Evolutionary conservation across 2,888 invertebrate genomes (phyloP), one percentile per base, ranked within the genome.

Genomic region (Cephus pulcher): DNA sequence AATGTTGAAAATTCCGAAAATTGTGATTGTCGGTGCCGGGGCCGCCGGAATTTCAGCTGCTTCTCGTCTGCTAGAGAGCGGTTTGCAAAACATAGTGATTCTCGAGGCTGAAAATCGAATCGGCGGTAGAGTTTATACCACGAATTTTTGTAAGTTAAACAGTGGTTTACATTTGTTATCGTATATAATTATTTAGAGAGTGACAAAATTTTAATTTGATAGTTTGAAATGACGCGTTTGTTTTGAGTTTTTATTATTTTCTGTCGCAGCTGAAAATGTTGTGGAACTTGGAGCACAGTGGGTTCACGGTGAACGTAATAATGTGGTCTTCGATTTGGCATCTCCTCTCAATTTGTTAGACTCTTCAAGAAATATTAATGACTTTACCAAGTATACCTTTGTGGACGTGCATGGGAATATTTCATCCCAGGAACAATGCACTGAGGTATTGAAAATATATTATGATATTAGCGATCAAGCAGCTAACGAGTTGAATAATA

Each of bases 281-380:
- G 92, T 96, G 9, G 96, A 97, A 88, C 87, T 96, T 75, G 96
- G 96, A 0, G 96, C 96, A 74, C 96, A 96, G 84, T 97, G 96
- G 96, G 95, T 95, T 78, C 95, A 96, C 84, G 96, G 96, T 0
- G 95, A 96, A 88, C 92, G 93, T 87, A 93, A 92, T 74, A 95
- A 95, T 90, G 85, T 93, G 34, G 93, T 95, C 0, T 95, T 92
- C 84, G 92, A 94, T 71, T 87, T 94, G 75, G 94, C 94, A 0
- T 83, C 82, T 1, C 84, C 86, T 3, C 79, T 88, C 0, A 92
- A 93, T 81, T 92, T 93, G 23, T 84, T 93, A 3, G 91, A 83
- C 34, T 86, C 88, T 11, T 88, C 86, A 0, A 78, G 77, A 69
- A 80, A 80, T 73, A 78, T 88, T 6, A 77, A 86, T 35, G 81